Conservation (phyloP, 2,797 vertebrate genomes). For the Alfaro cultratus region DNA sequence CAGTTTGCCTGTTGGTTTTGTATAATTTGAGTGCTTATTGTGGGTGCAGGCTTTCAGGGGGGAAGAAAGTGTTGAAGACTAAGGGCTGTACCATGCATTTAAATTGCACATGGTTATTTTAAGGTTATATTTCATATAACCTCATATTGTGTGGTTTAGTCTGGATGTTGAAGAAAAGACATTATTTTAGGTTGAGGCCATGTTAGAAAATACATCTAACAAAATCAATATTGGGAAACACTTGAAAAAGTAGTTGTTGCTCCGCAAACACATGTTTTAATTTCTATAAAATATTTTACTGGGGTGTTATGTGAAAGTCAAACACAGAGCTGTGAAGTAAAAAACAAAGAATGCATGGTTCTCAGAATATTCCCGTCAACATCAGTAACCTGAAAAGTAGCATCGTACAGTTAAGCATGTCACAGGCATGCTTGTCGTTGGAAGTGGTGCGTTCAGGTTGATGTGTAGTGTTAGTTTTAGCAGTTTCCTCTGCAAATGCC, state of each 20-base stretch:
- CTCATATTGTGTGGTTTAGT: too few relatives aligned
- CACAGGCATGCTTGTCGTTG: neutral
- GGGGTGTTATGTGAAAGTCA: neutral
- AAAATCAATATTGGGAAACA: neutral
- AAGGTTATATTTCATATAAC: neutral
- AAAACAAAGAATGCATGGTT: neutral
- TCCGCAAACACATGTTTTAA: neutral
- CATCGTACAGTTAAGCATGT: neutral
- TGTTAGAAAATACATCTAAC: neutral
- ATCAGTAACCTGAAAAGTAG: neutral
- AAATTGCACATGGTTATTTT: neutral
- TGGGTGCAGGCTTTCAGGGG: neutral
- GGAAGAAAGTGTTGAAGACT: conserved; percentile 14
- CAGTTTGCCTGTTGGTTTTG: conserved; percentile 33
- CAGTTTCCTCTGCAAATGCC: neutral
- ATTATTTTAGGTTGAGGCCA: neutral
- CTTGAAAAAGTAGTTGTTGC: neutral
- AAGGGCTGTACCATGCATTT: conserved; percentile 9
- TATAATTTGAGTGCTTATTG: conserved; percentile 37
- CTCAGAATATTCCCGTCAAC: neutral
- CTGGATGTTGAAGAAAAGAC: neutral
- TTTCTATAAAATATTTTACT: neutral
- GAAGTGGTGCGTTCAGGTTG: neutral
- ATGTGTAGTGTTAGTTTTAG: neutral
- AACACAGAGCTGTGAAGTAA: neutral